Base-by-base conservation (phyloP, 1,140 invertebrate genomes). In the Agrilus planipennis region DNA sequence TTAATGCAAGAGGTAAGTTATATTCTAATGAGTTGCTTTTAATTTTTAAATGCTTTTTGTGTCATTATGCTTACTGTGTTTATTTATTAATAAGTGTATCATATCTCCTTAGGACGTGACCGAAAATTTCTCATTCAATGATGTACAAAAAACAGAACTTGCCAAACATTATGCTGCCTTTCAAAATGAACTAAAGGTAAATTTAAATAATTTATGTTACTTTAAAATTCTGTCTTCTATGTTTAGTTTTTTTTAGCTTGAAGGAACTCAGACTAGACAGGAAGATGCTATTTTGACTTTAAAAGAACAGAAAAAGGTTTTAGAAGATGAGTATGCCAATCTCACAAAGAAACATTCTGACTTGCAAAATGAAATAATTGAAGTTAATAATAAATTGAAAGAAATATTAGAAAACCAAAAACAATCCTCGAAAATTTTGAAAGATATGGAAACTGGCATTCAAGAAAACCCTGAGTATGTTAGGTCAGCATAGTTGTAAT, bases 161-260 rank as follows among this genome's bases (percentile, higher is more conserved):
- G 56, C 63, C 2, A 68, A 76, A 53, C 68, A 72, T 51, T 78
- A 77, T 56, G 62, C 64, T n/a, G 56, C 65, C 15, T 54, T 73
- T 9, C 58, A 64, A 43, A 52, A 46, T n/a, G 55, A 65, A 55
- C 47, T 63, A 28, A 50, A 62, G 57, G 63, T 62, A 54, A 34
- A 39, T 14, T 35, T 29, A 15, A 27, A 40, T 31, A 32, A 31
- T 30, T 17, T 34, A 34, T 34, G 31, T 34, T 31, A 35, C 3
- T 31, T 35, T 10, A 37, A 25, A 25, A 6, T 25, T 5, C 22
- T 25, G 5, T 25, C 22, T 7, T 25, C 22, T 25, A 11, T 7
- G 22, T 25, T 25, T 25, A 4, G 10, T 21, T 2, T 17, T 35
- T 35, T 32, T 32, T 32, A 25, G n/a, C 15, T 15, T 11, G 9